Conservation (phyloP, 2,113 vertebrate genomes). For the Actinemys pallida region DNA sequence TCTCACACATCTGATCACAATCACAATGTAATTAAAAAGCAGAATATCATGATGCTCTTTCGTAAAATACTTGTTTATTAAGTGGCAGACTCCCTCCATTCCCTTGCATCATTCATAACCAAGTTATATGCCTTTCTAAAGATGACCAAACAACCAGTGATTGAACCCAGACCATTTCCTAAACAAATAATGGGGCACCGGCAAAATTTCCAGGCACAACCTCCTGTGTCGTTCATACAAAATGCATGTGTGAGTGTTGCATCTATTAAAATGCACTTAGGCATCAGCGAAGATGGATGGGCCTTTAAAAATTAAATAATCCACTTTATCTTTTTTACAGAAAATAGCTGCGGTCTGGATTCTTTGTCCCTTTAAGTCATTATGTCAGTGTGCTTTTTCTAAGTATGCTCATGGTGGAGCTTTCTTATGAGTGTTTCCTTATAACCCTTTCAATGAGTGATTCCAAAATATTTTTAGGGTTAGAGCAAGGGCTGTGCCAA, state of each 20-base stretch:
- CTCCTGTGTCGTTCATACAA: background rate
- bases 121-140: background rate
- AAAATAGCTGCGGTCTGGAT: constrained; percentile 10
- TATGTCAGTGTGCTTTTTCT: constrained; percentile 21
- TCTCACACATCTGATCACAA: background rate
- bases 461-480: constrained; percentile 9
- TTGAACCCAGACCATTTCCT: background rate
- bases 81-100: background rate
- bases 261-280: constrained; percentile 30
- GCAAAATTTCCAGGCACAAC: background rate
- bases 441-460: background rate
- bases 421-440: constrained; percentile 4
- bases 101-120: background rate
- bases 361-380: constrained; percentile 45
- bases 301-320: constrained; percentile 45
- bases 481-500: background rate
- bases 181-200: background rate
- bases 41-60: background rate
- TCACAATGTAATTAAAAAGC: background rate
- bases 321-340: constrained; percentile 13
- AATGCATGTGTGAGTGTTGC: background rate
- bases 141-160: background rate
- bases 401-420: constrained; percentile 33
- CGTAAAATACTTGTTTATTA: background rate
- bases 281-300: constrained; percentile 47